Evolutionary conservation across 2,113 vertebrate species (phyloP).

Genomic region (Buteo buteo): DNA sequence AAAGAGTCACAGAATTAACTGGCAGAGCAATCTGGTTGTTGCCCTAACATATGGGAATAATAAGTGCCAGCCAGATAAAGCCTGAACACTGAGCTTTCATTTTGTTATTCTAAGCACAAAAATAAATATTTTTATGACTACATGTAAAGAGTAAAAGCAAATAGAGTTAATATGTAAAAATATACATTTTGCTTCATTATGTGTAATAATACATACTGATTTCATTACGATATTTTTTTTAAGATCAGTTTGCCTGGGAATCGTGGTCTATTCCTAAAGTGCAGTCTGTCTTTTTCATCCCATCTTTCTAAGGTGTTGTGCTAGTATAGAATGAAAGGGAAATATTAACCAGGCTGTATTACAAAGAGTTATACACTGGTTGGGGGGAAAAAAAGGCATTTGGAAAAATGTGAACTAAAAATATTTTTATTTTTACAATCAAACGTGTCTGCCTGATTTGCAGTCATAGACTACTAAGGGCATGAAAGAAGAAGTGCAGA

Average conservation of each 20-base stretch:
- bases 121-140: conserved; percentile 65
- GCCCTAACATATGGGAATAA: conserved; percentile 64
- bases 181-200: conserved; percentile 61
- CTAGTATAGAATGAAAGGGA: not conserved
- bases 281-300: not conserved
- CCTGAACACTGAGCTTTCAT: conserved; percentile 43
- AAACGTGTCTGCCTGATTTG: not conserved
- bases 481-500: not conserved
- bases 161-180: conserved; percentile 62
- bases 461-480: not conserved
- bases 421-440: not conserved
- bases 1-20: conserved; percentile 54
- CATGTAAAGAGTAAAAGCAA: conserved; percentile 60
- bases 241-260: conserved; percentile 38
- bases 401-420: conserved; percentile 3
- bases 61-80: conserved; percentile 59
- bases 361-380: not conserved
- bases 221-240: conserved; percentile 41
- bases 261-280: not conserved
- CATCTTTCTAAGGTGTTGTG: not conserved
- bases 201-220: conserved; percentile 59
- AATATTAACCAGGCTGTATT: not conserved
- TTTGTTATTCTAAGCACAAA: conserved; percentile 62
- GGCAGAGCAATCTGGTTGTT: conserved; percentile 48
- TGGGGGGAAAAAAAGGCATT: not conserved